Evolutionary conservation across 2,888 invertebrate species (phyloP).

Genomic region (Acanthosepion esculentum): DNA sequence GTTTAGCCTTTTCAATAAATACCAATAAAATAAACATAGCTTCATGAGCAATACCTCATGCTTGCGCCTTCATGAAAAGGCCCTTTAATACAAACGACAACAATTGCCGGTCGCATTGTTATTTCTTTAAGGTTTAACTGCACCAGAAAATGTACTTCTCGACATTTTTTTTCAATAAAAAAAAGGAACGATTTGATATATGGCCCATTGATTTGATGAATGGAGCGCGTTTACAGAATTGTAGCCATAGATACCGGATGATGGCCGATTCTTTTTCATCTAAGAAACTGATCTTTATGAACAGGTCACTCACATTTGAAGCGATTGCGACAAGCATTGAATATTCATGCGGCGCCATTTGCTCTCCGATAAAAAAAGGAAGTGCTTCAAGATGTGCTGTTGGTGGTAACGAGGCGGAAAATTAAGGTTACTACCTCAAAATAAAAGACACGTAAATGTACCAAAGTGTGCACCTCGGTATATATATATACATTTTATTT

Average conservation of each 20-base stretch:
- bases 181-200: not conserved
- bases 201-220: not conserved
- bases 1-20: no score
- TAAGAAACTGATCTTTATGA: not conserved
- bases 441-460: not conserved
- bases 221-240: not conserved
- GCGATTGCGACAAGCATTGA: not conserved
- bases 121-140: not conserved
- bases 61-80: not conserved
- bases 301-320: slow-evolving; percentile 2
- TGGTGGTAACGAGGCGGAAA: not conserved
- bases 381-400: slow-evolving; percentile 11
- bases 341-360: slow-evolving; percentile 3
- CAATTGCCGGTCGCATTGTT: not conserved
- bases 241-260: not conserved
- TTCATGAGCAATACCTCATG: not conserved
- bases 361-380: not conserved
- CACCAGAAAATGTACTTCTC: not conserved
- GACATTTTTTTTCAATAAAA: not conserved
- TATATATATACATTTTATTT: no score
- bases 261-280: not conserved
- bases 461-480: not conserved
- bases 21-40: not conserved
- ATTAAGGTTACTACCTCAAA: slow-evolving; percentile 3
- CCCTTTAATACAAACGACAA: not conserved